phyloP scores from a whole-genome alignment of 2,888 invertebrate species.

The Panopea generosa region DNA sequence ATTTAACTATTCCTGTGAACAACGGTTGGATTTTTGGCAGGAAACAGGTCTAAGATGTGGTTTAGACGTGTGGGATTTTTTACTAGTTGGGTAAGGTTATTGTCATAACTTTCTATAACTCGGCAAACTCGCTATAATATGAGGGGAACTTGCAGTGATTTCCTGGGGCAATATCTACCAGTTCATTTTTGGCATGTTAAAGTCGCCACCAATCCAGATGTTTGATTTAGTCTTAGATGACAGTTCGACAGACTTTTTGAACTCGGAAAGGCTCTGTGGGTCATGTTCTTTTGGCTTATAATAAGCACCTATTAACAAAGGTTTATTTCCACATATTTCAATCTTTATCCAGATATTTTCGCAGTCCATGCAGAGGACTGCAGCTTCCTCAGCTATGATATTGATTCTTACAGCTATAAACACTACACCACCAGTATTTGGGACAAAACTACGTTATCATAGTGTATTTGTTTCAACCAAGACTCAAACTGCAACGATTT shows the following conservation, averaged over 20 bases:
- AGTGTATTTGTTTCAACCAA: too few species aligned
- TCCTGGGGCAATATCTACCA: slow-evolving; percentile 12
- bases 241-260: slow-evolving; percentile 13
- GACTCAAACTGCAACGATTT: too few species aligned
- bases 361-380: too few species aligned
- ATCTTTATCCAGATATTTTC: too few species aligned
- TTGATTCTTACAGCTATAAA: too few species aligned
- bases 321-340: too few species aligned
- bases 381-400: too few species aligned
- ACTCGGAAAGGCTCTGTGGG: slow-evolving; percentile 6
- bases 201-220: slow-evolving; percentile 17
- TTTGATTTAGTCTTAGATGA: slow-evolving; percentile 8
- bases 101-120: not conserved
- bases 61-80: slow-evolving; percentile 12
- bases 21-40: slow-evolving; percentile 16
- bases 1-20: slow-evolving; percentile 3
- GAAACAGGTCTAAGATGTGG: slow-evolving; percentile 20
- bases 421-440: too few species aligned
- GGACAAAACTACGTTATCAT: too few species aligned
- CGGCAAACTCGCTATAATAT: slow-evolving; percentile 2
- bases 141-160: slow-evolving; percentile 8
- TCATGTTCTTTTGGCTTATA: slow-evolving; percentile 5
- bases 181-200: slow-evolving; percentile 16
- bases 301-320: not conserved
- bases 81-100: slow-evolving; percentile 17